A percentile compares a stretch with the other conserved stretches of the same genome.
phyloP scores from a whole-genome alignment of 1,140 invertebrate species.

The Pogonognathellus flavescens region DNA sequence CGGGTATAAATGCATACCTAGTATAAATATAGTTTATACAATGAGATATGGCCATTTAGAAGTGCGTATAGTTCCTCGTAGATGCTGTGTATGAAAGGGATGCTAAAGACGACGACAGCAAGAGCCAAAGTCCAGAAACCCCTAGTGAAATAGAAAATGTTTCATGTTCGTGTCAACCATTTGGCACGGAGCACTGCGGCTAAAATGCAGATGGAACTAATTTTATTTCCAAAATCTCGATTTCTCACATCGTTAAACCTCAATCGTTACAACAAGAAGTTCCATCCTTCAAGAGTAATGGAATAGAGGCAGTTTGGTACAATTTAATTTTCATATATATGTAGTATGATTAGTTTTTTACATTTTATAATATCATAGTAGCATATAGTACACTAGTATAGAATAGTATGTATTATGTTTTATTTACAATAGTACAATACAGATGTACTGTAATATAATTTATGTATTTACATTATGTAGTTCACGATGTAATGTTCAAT shows the following conservation, averaged over 20 bases:
- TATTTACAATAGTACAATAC: too few species aligned
- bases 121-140: background rate
- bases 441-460: too few species aligned
- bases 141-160: constrained; percentile 17
- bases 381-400: too few species aligned
- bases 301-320: constrained; percentile 21
- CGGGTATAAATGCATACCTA: too few species aligned
- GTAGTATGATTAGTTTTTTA: background rate
- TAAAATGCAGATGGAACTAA: constrained; percentile 48
- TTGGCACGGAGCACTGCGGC: constrained; percentile 48
- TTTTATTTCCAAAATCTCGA: constrained; percentile 49
- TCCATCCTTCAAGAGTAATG: background rate
- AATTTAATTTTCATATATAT: constrained; percentile 34
- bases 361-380: background rate
- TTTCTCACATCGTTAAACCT: constrained; percentile 48
- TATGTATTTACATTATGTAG: background rate
- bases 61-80: too few species aligned
- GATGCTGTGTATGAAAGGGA: background rate
- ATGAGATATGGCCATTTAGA: too few species aligned
- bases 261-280: constrained; percentile 21
- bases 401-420: too few species aligned
- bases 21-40: too few species aligned
- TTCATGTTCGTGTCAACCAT: constrained; percentile 35
- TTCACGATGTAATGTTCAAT: background rate
- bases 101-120: background rate